Base-by-base conservation (phyloP, 2,888 invertebrate genomes). In the Hipparchia semele region DNA sequence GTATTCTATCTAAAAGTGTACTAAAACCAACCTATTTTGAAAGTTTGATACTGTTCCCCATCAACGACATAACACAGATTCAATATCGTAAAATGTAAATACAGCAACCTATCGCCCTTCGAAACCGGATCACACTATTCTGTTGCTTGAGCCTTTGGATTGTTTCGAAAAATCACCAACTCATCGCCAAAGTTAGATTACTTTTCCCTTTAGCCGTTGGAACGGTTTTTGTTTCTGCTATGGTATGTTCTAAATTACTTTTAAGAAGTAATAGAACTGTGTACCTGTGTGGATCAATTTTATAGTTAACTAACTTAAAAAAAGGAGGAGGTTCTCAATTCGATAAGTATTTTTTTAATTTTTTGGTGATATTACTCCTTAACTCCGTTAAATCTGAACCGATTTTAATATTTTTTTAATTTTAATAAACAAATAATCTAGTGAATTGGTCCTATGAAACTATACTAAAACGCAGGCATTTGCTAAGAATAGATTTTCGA, bases 121-220 rank as follows among this genome's bases (percentile, higher is more conserved):
- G n/a, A 64, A 39, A 13, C 13, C 49, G 56, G 3, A 60, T 13
- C 49, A 56, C 68, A 72, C 68, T 72, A 61, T 72, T 58, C 61
- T 12, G 12, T 39, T 13, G 49, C 71, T 45, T n/a, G 66, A 59
- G 59, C 71, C 73, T 72, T 72, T 73, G 78, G 71, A 74, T 73
- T 76, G 78, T 76, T 66, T 71, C 71, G 72, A 74, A 73, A 77
- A 77, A 79, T 77, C 70, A 76, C 66, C 76, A 70, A 72, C 75
- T 77, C 72, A 53, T 75, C 70, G 74, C 59, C 64, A 71, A 79
- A 79, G 70, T 79, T 78, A 77, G 78, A 79, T 79, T 79, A 78
- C 78, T 78, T 78, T 72, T 62, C 70, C 67, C 73, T 72, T 59
- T 73, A 73, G 76, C 73, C 73, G 73, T 46, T 53, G 49, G 33